Base-by-base conservation (phyloP, 2,113 vertebrate species). In the Leptodactylus fuscus region DNA sequence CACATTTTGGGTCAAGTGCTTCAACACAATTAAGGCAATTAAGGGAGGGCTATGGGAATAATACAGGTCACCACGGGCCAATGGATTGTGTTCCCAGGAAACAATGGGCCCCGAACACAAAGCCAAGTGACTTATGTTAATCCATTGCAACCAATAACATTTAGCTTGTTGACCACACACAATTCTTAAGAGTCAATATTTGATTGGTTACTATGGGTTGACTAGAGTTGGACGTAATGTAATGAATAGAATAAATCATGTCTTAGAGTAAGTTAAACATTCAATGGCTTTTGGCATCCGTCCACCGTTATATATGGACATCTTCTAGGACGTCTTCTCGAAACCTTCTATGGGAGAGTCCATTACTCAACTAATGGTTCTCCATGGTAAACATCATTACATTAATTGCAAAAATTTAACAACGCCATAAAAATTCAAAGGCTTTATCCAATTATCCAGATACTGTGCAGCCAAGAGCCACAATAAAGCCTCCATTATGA, bases 1-100 rank as follows among this genome's bases (percentile, higher is more conserved):
- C 75, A 78, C 9, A 78, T 49, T n/a, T 34, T 22, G 46, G 75
- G 49, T 78, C 32, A 58, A 36, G 75, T 20, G 34, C 32, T 24
- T 32, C 16, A 7, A 38, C 18, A 55, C 51, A 38, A 58, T 78
- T 55, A 55, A 27, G 24, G 49, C 51, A 38, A 58, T 78, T 55
- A 55, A 27, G 24, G 49, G 22, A 58, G 49, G 49, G 12, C 75
- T 22, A 15, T 53, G 13, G 29, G 75, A 51, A 53, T 51, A 58
- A 22, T 58, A 16, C 10, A 34, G 48, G 18, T 51, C 46, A 76
- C 1, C 27, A 76, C 3, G 27, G 73, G 73, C 7, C 46, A 76
- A 76, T 49, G 46, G 16, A 18, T 76, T 49, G 46, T 49, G 13
- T 53, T 75, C 4, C 24, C 11, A 48, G 24, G 11, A 78, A 9